Evolutionary conservation across 2,888 invertebrate species (phyloP).

Genomic region (Xestia c-nigrum): DNA sequence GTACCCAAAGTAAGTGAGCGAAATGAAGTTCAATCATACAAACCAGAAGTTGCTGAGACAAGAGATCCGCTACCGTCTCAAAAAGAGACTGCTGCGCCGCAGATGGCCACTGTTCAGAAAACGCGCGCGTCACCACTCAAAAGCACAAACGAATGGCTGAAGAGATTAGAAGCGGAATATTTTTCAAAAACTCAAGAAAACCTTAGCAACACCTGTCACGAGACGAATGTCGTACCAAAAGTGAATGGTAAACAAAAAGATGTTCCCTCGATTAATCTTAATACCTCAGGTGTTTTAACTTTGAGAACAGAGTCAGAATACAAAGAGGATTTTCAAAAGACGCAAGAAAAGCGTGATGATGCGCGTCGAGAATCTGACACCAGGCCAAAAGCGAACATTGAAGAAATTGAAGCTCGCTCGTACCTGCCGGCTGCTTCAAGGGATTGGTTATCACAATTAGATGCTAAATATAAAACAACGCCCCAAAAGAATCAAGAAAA

Average conservation of each 20-base stretch:
- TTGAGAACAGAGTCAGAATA: slow-evolving; percentile 1
- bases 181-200: slow-evolving; percentile 10
- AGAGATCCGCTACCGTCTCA: not conserved
- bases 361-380: not conserved
- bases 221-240: slow-evolving; percentile 8
- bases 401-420: slow-evolving; percentile 9
- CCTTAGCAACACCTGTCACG: not conserved
- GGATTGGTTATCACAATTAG: slow-evolving; percentile 90
- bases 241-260: not conserved
- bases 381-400: not conserved
- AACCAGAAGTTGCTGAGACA: slow-evolving; percentile 10
- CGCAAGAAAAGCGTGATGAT: not conserved
- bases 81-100: not conserved
- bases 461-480: slow-evolving; percentile 84
- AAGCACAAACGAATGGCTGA: slow-evolving; percentile 20
- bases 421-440: slow-evolving; percentile 69
- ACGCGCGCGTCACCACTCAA: not conserved
- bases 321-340: not conserved
- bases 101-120: not conserved
- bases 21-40: slow-evolving; percentile 5
- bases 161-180: slow-evolving; percentile 22
- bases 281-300: not conserved
- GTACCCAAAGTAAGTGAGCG: not conserved
- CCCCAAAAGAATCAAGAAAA: slow-evolving; percentile 1
- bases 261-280: slow-evolving; percentile 5